Evolutionary conservation across 35 echinoderm and acorn worm genomes (phyloP).

Genomic region (Hemicentrotus pulcherrimus): DNA sequence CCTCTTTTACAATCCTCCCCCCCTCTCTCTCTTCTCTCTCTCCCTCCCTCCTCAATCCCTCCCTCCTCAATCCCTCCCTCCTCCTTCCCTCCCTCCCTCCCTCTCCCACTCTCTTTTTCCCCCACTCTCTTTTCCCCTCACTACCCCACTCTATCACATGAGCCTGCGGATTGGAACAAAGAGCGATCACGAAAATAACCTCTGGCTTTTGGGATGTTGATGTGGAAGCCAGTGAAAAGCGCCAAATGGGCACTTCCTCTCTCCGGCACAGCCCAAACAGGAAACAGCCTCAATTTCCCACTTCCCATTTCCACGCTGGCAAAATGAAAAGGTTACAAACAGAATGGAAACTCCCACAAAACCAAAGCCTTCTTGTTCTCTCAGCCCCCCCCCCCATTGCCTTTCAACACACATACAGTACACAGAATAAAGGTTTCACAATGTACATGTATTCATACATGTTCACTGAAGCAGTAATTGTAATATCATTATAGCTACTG

Average conservation of each 20-base stretch:
- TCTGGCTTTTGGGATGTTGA: neutral
- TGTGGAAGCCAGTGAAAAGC: constrained; percentile 15
- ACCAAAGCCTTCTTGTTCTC: neutral
- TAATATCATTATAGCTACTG: no score
- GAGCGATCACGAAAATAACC: neutral
- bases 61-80: neutral
- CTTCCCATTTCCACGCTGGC: constrained; percentile 30
- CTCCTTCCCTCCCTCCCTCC: neutral
- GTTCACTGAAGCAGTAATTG: no score
- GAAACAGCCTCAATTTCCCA: constrained; percentile 25
- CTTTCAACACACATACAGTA: neutral
- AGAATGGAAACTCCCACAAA: neutral
- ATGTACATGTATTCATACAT: no score
- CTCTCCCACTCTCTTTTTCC: neutral
- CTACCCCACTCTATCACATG: neutral
- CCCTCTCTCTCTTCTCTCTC: neutral
- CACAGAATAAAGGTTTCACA: no score
- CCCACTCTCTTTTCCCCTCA: neutral
- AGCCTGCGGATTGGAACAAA: neutral
- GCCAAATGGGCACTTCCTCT: constrained; percentile 43
- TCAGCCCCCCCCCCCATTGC: neutral
- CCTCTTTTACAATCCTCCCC: no score
- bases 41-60: no score
- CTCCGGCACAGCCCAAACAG: neutral
- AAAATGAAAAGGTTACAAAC: neutral